A percentile compares a stretch with the other conserved stretches of the same genome.
Conservation (phyloP, 37 sponge, comb jelly and placozoan species). For the Diacarnus erythraeanus region DNA sequence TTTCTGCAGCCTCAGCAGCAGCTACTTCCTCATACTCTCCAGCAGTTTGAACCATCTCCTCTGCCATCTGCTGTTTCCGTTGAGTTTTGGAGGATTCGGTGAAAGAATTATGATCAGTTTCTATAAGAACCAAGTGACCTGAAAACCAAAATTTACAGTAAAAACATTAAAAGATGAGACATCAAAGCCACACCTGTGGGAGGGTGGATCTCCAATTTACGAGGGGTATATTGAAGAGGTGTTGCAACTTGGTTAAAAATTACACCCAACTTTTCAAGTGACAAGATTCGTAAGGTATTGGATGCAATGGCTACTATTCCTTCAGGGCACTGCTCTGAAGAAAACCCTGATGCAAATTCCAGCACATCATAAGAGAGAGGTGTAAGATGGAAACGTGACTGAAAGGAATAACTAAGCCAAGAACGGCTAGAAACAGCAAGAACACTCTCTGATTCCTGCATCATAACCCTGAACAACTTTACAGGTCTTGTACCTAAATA, state of each 20-base stretch:
- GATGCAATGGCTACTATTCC: constrained; percentile 96
- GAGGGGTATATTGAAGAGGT: constrained; percentile 92
- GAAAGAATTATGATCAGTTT: constrained; percentile 96
- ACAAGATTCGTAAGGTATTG: constrained; percentile 95
- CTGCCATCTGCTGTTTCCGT: constrained; percentile 93
- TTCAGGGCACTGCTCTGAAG: constrained; percentile 98
- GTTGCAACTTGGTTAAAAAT: constrained; percentile 97
- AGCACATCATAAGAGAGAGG: constrained; percentile 95
- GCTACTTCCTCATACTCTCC: constrained; percentile 79
- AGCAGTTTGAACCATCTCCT: constrained; percentile 93
- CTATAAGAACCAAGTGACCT: constrained; percentile 74
- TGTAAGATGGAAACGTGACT: constrained; percentile 94
- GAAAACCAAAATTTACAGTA: neutral
- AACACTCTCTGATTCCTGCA: constrained; percentile 86
- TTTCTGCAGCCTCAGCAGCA: constrained; percentile 85
- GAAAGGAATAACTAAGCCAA: constrained; percentile 94
- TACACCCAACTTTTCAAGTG: constrained; percentile 96
- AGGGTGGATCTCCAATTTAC: constrained; percentile 87
- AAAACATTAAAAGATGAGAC: neutral
- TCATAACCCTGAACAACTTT: constrained; percentile 89
- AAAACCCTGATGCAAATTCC: constrained; percentile 96
- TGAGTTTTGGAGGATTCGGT: constrained; percentile 91
- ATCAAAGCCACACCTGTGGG: constrained; percentile 24
- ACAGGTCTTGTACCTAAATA: constrained; percentile 95
- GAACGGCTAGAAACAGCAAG: constrained; percentile 95